phyloP scores from a whole-genome alignment of 2,888 invertebrate species.

The Patella ulyssiponensis region DNA sequence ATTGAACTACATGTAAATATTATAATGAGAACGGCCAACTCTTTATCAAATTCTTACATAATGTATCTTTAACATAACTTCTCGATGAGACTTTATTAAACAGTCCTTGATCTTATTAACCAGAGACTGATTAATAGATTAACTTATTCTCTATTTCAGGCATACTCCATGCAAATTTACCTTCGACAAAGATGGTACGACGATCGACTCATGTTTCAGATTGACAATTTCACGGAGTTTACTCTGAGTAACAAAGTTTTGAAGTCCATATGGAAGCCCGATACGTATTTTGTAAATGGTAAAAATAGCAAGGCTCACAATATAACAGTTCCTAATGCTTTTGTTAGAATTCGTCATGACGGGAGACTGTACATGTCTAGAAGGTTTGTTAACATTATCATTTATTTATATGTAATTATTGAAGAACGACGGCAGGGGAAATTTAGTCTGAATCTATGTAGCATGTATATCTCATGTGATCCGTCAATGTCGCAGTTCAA shows the following conservation, averaged over 20 bases:
- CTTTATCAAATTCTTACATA: too few relatives aligned
- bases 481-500: too few relatives aligned
- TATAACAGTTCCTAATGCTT: constrained; percentile 94
- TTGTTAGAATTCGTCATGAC: constrained; percentile 81
- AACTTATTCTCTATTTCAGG: constrained; percentile 42
- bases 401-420: not conserved
- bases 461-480: too few relatives aligned
- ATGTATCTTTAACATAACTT: too few relatives aligned
- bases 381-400: constrained; percentile 42
- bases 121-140: too few relatives aligned
- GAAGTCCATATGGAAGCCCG: constrained; percentile 96
- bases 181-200: constrained; percentile 69
- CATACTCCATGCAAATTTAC: constrained; percentile 68
- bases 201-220: constrained; percentile 60
- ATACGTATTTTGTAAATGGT: constrained; percentile 81
- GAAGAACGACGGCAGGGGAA: not conserved
- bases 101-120: too few relatives aligned
- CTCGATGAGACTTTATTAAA: too few relatives aligned
- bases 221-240: constrained; percentile 60
- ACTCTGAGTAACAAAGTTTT: constrained; percentile 80
- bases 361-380: constrained; percentile 61
- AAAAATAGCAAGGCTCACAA: constrained; percentile 89
- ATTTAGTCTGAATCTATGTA: too few relatives aligned
- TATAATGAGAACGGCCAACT: too few relatives aligned
- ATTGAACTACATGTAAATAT: too few relatives aligned